Base-by-base conservation (phyloP, 2,888 invertebrate species). In the Polydrusus tereticollis region DNA sequence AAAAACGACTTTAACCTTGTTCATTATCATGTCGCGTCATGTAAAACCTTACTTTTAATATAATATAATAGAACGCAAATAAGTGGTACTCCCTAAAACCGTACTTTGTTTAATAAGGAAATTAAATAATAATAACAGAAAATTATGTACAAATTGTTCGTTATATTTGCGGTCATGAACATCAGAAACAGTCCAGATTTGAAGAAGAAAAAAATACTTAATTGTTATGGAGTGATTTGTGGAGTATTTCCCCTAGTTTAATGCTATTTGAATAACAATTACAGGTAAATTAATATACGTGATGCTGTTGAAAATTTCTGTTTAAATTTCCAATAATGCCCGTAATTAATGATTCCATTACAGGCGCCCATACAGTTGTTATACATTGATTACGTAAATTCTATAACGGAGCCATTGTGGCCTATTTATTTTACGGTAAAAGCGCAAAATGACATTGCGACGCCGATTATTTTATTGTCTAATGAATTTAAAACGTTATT, bases 381-480 rank as follows among this genome's bases (percentile, higher is more conserved):
- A 26, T 33, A 55, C 59, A 59, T 43, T 43, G 59, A 59, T 59
- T 59, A 59, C 59, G 43, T 59, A 43, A 59, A 59, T 59, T 41
- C 59, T 43, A 26, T 43, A 59, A 59, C 59, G 43, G 59, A 59
- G 41, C 59, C 59, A 59, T 59, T 59, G 59, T 59, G 59, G 43
- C 26, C 43, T 20, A 59, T 59, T 59, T 59, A 43, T 58, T 20
- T 21, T 20, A 21, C 55, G n/a, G 38, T 58, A 38, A 38, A 58
- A 58, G 38, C 58, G 38, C 21, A 38, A 58, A 58, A 58, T 58
- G 58, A 58, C 58, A 14, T 58, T 58, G 58, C 58, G 41, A 23
- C 16, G 16, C 14, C 59, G 23, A 59, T 59, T 59, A 59, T 43
- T 36, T 59, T 43, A 59, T 59, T 43, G 59, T 43, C 41, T 41